Conservation (phyloP, 2,888 invertebrate species). For the Himalopsyche japonica region DNA sequence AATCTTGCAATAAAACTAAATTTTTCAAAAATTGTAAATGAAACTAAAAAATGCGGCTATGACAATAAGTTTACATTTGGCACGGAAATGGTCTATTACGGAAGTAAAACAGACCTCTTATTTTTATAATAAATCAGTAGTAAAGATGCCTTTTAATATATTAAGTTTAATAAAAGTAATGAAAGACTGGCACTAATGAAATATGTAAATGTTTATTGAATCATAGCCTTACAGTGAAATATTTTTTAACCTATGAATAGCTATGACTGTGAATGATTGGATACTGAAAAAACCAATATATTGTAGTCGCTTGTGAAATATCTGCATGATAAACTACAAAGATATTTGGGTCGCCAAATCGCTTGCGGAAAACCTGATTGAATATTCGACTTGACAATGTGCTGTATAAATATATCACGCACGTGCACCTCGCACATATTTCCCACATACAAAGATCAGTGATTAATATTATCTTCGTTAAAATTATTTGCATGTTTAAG, state of each 20-base stretch:
- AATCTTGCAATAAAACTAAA: too few relatives aligned
- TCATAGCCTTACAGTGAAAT: background rate
- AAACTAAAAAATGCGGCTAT: too few relatives aligned
- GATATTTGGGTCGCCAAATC: background rate
- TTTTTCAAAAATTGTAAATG: too few relatives aligned
- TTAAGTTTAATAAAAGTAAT: too few relatives aligned
- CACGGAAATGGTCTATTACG: too few relatives aligned
- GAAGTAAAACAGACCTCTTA: too few relatives aligned
- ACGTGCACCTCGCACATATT: background rate
- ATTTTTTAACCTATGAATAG: background rate
- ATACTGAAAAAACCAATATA: background rate
- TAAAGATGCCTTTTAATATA: too few relatives aligned
- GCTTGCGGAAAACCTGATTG: background rate
- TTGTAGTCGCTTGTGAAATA: background rate
- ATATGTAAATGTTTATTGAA: too few relatives aligned
- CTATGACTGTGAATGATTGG: background rate
- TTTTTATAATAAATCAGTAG: too few relatives aligned
- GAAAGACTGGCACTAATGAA: too few relatives aligned
- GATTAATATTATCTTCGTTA: background rate
- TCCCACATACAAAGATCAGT: background rate
- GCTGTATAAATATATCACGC: background rate
- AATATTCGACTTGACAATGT: background rate
- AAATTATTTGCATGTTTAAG: background rate
- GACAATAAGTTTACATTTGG: too few relatives aligned
- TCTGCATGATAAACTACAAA: background rate